A percentile compares a stretch with the other conserved stretches of the same genome.
Evolutionary conservation across 2,888 invertebrate species (phyloP).

Genomic region (Drosophila formosana): DNA sequence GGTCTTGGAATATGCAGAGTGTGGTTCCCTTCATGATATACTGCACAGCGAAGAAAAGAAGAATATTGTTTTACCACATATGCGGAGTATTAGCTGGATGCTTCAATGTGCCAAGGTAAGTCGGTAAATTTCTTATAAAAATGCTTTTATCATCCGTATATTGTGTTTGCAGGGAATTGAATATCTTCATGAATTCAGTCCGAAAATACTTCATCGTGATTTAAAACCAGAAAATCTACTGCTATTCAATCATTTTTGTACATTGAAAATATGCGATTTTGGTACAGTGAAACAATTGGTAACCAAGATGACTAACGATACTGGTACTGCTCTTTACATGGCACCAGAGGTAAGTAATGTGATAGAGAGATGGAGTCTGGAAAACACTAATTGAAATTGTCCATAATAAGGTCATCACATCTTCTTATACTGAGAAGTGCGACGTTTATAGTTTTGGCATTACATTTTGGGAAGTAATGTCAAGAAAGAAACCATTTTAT

Average conservation of each 20-base stretch:
- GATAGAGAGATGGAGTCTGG: background rate
- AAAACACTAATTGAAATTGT: background rate
- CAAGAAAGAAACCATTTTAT: slow-evolving; percentile 7
- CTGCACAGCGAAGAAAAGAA: background rate
- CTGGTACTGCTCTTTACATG: slow-evolving; percentile 5
- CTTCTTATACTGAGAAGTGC: slow-evolving; percentile 1
- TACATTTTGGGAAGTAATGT: slow-evolving; percentile 24
- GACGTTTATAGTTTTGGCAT: slow-evolving; percentile 36
- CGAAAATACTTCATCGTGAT: slow-evolving; percentile 7
- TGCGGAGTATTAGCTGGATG: slow-evolving; percentile 12
- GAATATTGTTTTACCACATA: background rate
- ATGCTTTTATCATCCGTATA: background rate
- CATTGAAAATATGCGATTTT: slow-evolving; percentile 9
- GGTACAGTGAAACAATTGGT: slow-evolving; percentile 3
- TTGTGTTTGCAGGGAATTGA: slow-evolving; percentile 13
- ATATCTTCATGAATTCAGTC: slow-evolving; percentile 7
- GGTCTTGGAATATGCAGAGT: slow-evolving; percentile 25
- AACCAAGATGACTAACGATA: background rate
- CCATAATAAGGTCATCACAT: background rate
- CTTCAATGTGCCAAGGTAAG: slow-evolving; percentile 20
- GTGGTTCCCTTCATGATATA: slow-evolving; percentile 11
- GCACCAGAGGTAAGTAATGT: slow-evolving; percentile 26
- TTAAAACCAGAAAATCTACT: slow-evolving; percentile 28
- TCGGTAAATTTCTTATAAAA: too few relatives aligned
- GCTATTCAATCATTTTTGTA: background rate